These are phyloP conservation scores for Synergus laeviventris DNA, from an alignment of 2,888 invertebrate genomes.

Conservation along the genomic window DNA sequence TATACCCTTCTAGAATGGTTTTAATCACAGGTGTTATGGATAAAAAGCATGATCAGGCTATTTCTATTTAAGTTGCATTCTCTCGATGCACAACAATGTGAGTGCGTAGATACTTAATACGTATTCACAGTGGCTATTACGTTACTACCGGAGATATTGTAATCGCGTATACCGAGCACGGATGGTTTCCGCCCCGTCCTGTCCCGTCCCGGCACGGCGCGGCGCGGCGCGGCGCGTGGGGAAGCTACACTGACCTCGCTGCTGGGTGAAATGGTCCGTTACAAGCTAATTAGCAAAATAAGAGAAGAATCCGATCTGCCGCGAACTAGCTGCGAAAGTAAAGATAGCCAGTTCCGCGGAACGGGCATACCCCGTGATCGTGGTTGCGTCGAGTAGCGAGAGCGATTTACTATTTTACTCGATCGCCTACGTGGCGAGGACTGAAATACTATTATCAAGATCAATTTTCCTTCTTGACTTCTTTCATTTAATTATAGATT, in stretches of 20 bases:
- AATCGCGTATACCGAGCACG: constrained; percentile 1
- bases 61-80: neutral
- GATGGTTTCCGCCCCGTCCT: constrained; percentile 1
- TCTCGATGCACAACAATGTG: neutral
- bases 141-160: constrained; percentile 16
- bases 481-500: neutral
- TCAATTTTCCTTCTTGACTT: neutral
- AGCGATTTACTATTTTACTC: constrained; percentile 5
- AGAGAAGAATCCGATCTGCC: constrained; percentile 49
- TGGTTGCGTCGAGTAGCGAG: neutral
- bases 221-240: too few relatives aligned
- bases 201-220: too few relatives aligned
- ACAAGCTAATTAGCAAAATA: constrained; percentile 67
- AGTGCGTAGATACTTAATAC: neutral
- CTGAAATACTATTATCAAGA: constrained; percentile 1
- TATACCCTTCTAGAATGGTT: neutral
- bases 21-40: neutral
- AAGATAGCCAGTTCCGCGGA: constrained; percentile 14
- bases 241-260: constrained; percentile 25
- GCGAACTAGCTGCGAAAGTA: constrained; percentile 51
- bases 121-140: neutral
- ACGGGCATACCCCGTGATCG: neutral
- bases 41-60: constrained; percentile 3
- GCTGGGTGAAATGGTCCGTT: constrained; percentile 53
- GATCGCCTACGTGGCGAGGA: neutral